Evolutionary conservation across 2,888 invertebrate species (phyloP).

Genomic region (Leucoptera coffeella): DNA sequence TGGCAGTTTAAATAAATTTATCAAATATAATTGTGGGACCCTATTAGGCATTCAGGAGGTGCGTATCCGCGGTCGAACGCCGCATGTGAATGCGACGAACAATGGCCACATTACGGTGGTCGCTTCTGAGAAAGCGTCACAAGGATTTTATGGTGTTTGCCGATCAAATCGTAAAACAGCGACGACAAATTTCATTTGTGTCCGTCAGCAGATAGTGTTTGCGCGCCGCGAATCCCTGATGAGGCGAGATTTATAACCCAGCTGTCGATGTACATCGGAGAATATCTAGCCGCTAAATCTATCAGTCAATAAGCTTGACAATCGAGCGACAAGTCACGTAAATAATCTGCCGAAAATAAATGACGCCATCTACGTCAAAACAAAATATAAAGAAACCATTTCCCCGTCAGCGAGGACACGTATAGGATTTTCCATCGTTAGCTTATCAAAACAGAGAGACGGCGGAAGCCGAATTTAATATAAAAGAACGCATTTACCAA

Average conservation of each 20-base stretch:
- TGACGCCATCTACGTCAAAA: slow-evolving; percentile 14
- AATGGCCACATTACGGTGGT: slow-evolving; percentile 47
- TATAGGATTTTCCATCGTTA: slow-evolving; percentile 32
- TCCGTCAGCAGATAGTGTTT: no score
- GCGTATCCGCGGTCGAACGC: slow-evolving; percentile 38
- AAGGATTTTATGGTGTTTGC: no score
- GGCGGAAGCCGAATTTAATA: slow-evolving; percentile 43
- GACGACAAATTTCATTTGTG: no score
- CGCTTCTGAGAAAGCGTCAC: slow-evolving; percentile 33
- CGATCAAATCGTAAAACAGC: no score
- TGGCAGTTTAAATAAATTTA: slow-evolving; percentile 40
- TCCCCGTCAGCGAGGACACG: slow-evolving; percentile 19
- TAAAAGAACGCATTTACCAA: slow-evolving; percentile 26
- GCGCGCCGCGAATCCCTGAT: no score
- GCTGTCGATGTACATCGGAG: no score
- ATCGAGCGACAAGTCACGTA: slow-evolving; percentile 17
- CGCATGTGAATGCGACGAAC: slow-evolving; percentile 40
- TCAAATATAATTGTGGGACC: slow-evolving; percentile 48
- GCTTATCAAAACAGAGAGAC: slow-evolving; percentile 17
- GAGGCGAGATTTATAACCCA: no score
- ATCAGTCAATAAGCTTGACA: no score
- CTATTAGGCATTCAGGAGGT: slow-evolving; percentile 36
- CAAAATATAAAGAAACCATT: slow-evolving; percentile 21
- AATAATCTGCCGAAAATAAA: slow-evolving; percentile 15
- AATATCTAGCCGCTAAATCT: no score